These are phyloP conservation scores for Falco biarmicus DNA, from an alignment of 2,797 vertebrate species.

Conservation along the genomic window DNA sequence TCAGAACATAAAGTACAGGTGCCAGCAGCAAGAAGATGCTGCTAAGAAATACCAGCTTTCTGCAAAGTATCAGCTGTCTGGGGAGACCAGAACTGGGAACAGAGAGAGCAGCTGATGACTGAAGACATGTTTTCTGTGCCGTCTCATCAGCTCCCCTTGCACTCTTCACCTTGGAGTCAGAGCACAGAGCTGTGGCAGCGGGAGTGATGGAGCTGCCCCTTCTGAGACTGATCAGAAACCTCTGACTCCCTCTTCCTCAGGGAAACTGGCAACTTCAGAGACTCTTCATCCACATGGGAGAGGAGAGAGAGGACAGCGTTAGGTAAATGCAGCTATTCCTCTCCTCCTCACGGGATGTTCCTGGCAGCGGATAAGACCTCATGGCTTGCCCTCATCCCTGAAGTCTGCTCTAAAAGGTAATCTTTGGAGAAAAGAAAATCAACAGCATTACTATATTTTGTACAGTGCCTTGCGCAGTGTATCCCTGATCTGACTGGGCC, in stretches of 20 bases:
- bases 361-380: neutral
- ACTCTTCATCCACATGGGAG: neutral
- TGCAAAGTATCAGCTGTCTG: conserved; percentile 48
- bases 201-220: neutral
- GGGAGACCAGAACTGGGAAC: conserved; percentile 38
- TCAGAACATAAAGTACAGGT: conserved; percentile 59
- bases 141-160: neutral
- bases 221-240: neutral
- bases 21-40: conserved; percentile 57
- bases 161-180: neutral
- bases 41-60: conserved; percentile 56
- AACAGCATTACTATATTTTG: neutral
- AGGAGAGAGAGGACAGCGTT: neutral
- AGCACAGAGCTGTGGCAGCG: neutral
- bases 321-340: neutral
- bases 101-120: neutral
- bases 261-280: neutral
- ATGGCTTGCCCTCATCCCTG: neutral
- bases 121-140: neutral
- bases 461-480: conserved; percentile 23
- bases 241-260: neutral
- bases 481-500: conserved; percentile 46
- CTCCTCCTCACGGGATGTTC: neutral
- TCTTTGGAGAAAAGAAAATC: conserved; percentile 28
- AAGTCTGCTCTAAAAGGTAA: conserved; percentile 26